Evolutionary conservation across 1,140 invertebrate genomes (phyloP), one percentile per base, ranked within the genome.

Genomic region (Micrasema minimum): DNA sequence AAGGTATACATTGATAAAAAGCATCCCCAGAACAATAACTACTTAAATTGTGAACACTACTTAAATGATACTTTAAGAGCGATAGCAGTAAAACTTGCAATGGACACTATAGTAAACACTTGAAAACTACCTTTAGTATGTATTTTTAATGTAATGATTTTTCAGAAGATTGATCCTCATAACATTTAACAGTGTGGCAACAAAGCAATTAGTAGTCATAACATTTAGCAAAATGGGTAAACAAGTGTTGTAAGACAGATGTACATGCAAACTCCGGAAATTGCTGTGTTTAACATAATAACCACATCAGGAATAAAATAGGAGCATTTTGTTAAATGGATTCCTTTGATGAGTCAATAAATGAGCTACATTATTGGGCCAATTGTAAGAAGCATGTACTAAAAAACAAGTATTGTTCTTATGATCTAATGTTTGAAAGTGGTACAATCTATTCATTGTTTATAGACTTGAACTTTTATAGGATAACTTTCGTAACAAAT

Each of bases 231-330:
- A 81, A 80, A 82, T 79, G 83, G 80, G n/a, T n/a, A 78, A 87
- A 82, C 79, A 80, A 22, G 82, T 80, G 66, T 84, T 80, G 66
- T 84, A 80, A 73, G 85, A 83, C 70, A 84, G 77, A 76, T 87
- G 86, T 35, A 76, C 77, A 66, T 78, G 79, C 31, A 85, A 80
- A 7, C 64, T 80, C 3, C 12, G 14, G 50, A 59, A 38, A 55
- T 55, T 37, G 37, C 6, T n/a, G 20, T n/a, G 7, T 7, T 45
- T 46, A n/a, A n/a, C 20, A 12, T 62, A n/a, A 5, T 11, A 75
- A 0, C 85, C 86, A 79, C 86, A 87, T 77, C 87, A 85, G 3
- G 70, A 85, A 87, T 55, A 80, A 80, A 77, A 75, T 84, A 20
- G 85, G 85, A n/a, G 80, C 73, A n/a, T n/a, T 23, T 57, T 65